phyloP scores from a whole-genome alignment of 2,113 vertebrate species.

The Sterna hirundo region DNA sequence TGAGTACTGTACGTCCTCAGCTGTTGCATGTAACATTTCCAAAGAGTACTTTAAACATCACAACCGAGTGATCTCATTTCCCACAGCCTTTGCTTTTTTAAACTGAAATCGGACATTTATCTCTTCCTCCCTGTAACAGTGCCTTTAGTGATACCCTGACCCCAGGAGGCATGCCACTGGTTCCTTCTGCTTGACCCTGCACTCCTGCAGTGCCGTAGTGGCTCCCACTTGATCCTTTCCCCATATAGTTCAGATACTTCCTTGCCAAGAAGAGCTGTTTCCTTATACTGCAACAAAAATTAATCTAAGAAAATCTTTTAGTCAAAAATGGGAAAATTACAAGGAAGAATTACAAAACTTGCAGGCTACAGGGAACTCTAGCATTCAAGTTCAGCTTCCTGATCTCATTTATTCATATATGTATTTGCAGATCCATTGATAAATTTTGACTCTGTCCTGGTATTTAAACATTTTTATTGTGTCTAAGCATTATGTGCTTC shows the following conservation, averaged over 20 bases:
- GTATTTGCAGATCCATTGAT: not conserved
- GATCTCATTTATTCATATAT: not conserved
- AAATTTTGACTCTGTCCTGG: not conserved
- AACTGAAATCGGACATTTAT: not conserved
- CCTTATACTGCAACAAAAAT: not conserved
- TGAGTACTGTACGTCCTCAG: not conserved
- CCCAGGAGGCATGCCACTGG: not conserved
- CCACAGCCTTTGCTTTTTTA: not conserved
- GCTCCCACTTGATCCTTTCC: not conserved
- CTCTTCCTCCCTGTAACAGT: not conserved
- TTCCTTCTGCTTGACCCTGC: not conserved
- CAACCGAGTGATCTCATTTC: not conserved
- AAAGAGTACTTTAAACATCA: not conserved
- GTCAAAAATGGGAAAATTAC: not conserved
- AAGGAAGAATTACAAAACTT: not conserved
- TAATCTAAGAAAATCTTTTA: not conserved
- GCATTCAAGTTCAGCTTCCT: not conserved
- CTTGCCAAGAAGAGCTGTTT: not conserved
- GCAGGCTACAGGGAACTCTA: not conserved
- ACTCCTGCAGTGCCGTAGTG: not conserved
- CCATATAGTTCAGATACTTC: not conserved
- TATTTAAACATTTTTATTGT: not conserved
- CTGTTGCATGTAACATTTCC: not conserved
- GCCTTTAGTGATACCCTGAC: not conserved
- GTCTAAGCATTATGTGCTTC: not conserved